These are phyloP conservation scores for Nemopilema nomurai DNA, from an alignment of 30 jellyfish, hydroid and myxozoan genomes.

Conservation along the genomic window DNA sequence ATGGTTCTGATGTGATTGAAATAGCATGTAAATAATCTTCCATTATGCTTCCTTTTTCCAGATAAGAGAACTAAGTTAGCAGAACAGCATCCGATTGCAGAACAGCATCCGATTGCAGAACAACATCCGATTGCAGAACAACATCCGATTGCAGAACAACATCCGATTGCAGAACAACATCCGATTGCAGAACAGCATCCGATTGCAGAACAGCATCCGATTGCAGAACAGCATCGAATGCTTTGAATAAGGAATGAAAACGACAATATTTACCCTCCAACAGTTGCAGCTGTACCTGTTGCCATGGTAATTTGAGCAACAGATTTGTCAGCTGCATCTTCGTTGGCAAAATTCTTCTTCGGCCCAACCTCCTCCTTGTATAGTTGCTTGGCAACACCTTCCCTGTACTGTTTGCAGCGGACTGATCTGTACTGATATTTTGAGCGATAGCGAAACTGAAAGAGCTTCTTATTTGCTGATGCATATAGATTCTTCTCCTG, in stretches of 20 bases:
- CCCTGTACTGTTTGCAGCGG: background rate
- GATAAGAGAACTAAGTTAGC: too few species aligned
- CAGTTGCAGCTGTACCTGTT: background rate
- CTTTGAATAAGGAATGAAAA: too few species aligned
- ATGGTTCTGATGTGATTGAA: too few species aligned
- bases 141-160: too few species aligned
- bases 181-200: too few species aligned
- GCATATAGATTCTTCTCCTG: constrained; percentile 55
- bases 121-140: too few species aligned
- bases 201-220: too few species aligned
- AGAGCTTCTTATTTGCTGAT: constrained; percentile 21
- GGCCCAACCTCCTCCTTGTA: background rate
- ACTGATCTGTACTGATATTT: background rate
- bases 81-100: too few species aligned
- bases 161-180: too few species aligned
- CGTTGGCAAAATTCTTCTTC: background rate
- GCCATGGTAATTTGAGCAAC: background rate
- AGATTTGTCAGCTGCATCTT: constrained; percentile 5
- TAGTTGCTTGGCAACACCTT: background rate
- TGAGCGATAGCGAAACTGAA: background rate
- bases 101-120: too few species aligned
- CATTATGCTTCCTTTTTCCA: too few species aligned
- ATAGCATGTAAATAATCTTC: too few species aligned
- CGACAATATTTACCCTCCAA: background rate
- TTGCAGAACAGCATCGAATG: background rate